These are phyloP conservation scores for Lates japonicus DNA, from an alignment of 2,797 vertebrate genomes.

Conservation along the genomic window DNA sequence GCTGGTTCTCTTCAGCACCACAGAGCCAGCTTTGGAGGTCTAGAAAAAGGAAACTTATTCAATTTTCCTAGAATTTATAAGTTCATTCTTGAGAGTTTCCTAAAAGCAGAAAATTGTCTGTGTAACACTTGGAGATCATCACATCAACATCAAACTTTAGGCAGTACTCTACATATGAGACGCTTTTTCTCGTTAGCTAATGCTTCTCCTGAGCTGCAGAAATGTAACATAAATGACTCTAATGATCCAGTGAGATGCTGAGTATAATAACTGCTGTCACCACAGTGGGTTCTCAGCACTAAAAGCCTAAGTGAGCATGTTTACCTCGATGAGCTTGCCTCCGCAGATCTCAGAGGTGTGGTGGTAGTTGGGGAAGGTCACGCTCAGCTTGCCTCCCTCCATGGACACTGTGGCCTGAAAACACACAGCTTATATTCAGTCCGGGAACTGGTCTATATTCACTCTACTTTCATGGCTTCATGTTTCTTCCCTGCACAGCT, in stretches of 20 bases:
- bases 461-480: background rate
- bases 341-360: conserved; percentile 90
- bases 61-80: background rate
- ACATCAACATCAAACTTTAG: background rate
- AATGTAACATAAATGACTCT: conserved; percentile 38
- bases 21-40: conserved; percentile 81
- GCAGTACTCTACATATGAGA: background rate
- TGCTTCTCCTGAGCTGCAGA: conserved; percentile 4
- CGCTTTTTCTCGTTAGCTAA: conserved; percentile 30
- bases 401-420: conserved; percentile 89
- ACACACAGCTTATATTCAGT: conserved; percentile 18
- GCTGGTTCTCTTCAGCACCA: conserved; percentile 83
- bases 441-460: background rate
- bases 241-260: conserved; percentile 39
- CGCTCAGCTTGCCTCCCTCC: conserved; percentile 89
- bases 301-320: conserved; percentile 23
- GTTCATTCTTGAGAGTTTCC: background rate
- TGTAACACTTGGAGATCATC: background rate
- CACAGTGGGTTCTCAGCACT: background rate
- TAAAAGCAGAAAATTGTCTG: background rate
- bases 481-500: background rate
- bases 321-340: conserved; percentile 93
- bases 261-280: conserved; percentile 53
- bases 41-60: conserved; percentile 40
- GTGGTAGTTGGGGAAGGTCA: conserved; percentile 91